Conservation (phyloP, 53 echinoderm and acorn worm species). For the Henricia sp. region DNA sequence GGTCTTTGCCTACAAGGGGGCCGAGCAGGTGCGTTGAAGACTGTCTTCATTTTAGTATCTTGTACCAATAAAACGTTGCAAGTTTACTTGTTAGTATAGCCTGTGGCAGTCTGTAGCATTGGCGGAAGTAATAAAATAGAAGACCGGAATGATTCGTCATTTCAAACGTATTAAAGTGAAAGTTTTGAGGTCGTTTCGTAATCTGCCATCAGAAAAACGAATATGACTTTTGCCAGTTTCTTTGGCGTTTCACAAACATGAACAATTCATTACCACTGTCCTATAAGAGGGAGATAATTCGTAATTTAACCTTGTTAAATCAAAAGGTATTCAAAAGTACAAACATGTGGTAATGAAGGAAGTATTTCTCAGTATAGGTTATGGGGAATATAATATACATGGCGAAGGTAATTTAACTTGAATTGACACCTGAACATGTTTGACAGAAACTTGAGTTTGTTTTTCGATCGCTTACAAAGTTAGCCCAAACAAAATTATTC, state of each 20-base stretch:
- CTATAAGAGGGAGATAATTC: no score
- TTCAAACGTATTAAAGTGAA: no score
- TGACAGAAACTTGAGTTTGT: neutral
- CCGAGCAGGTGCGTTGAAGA: constrained; percentile 72
- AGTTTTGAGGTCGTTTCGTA: no score
- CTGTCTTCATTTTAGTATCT: neutral
- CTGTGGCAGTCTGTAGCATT: no score
- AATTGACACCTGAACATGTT: neutral
- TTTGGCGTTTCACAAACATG: no score
- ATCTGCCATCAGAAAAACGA: no score
- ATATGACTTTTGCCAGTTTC: no score
- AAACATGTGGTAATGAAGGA: neutral
- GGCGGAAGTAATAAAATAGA: no score
- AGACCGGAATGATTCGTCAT: no score
- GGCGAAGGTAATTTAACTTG: neutral
- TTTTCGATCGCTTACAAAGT: neutral
- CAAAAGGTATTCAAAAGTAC: no score
- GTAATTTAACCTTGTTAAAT: no score
- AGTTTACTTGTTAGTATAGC: neutral
- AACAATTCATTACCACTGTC: no score
- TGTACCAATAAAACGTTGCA: neutral
- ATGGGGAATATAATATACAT: neutral
- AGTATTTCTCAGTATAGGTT: neutral
- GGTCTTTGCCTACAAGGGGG: constrained; percentile 87
- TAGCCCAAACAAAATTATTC: neutral